Evolutionary conservation across 1,140 invertebrate genomes (phyloP).

Genomic region (Platorchestia sp.): DNA sequence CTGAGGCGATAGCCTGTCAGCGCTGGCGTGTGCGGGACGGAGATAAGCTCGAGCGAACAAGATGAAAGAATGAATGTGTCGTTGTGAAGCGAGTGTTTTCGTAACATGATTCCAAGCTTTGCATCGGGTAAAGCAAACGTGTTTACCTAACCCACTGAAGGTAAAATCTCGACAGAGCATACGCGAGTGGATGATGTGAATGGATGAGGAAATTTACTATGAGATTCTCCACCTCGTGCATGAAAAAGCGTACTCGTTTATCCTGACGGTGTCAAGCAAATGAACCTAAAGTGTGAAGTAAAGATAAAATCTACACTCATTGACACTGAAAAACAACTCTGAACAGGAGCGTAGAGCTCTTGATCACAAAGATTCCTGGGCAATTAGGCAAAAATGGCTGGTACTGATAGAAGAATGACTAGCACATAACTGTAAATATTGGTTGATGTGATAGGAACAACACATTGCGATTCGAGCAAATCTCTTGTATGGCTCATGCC

Average conservation of each 20-base stretch:
- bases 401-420: no score
- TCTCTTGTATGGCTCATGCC: no score
- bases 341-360: neutral
- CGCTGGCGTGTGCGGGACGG: neutral
- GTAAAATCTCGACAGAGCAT: neutral
- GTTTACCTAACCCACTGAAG: neutral
- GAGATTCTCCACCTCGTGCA: neutral
- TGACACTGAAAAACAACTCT: neutral
- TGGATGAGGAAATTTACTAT: neutral
- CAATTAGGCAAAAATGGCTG: no score
- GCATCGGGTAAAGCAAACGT: neutral
- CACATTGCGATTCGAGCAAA: no score
- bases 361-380: neutral
- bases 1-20: neutral
- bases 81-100: neutral
- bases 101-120: neutral
- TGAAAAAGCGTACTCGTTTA: neutral
- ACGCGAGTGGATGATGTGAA: neutral
- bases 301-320: neutral
- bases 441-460: no score
- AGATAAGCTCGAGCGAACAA: neutral
- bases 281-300: neutral
- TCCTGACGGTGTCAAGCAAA: no score
- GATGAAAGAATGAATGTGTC: neutral
- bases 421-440: no score